Base-by-base conservation (phyloP, 2,113 vertebrate genomes). In the western clawed frog (Xenopus tropicalis) region DNA sequence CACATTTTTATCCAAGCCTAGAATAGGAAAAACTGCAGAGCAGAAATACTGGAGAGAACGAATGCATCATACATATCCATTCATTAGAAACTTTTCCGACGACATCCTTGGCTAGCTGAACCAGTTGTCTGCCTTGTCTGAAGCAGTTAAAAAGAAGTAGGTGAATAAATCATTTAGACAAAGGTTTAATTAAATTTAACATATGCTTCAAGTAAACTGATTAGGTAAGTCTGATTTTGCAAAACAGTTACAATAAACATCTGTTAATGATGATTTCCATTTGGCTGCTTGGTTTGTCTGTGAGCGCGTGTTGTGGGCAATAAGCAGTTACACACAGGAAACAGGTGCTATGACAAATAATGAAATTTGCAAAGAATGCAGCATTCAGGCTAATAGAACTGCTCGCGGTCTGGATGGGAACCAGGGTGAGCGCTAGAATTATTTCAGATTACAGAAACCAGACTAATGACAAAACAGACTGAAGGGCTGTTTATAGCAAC, bases 151-250 rank as follows among this genome's bases (percentile, higher is more conserved):
- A 86, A 82, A 37, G 29, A 80, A 82, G 79, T 69, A 70, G 82
- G 83, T 79, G 82, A 78, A 69, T 78, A 85, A 85, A 85, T 83
- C 79, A 80, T 81, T 87, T 81, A 83, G 85, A 87, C 82, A 76
- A 78, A 86, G 80, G 75, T 83, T 82, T 81, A 87, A 83, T 83
- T 86, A 86, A 86, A 87, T 80, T 83, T 79, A 84, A 78, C 81
- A 84, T 84, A 80, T 85, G 82, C 81, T 86, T 86, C 79, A 79
- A 76, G 82, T 83, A 81, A 80, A 75, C 77, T 83, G 79, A 82
- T 80, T 71, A 80, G 81, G 79, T 82, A 85, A 82, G 82, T 81
- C 77, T 82, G 81, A 82, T 79, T 84, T 85, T 78, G 79, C 72
- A 83, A 81, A 85, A 77, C 79, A 69, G 59, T 85, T 86, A 85